phyloP scores from a whole-genome alignment of 1,140 invertebrate species.

The Ceratina australensis region DNA sequence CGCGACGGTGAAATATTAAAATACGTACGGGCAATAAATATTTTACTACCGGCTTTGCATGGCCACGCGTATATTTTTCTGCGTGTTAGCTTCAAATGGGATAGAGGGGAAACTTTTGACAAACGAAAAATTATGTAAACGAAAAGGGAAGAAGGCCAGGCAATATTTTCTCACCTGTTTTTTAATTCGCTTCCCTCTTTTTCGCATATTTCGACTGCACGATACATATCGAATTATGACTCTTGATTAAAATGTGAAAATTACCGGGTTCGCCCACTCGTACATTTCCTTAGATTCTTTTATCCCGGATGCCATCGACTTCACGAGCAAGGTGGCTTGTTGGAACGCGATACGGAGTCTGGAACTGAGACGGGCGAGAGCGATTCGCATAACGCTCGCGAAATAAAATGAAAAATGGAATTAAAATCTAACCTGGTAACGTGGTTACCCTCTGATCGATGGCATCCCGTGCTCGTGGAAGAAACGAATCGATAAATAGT shows the following conservation, averaged over 20 bases:
- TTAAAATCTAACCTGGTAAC: background rate
- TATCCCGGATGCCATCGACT: background rate
- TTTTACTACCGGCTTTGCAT: background rate
- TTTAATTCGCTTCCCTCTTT: background rate
- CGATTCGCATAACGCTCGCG: background rate
- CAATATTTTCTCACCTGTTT: background rate
- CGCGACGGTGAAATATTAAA: constrained; percentile 6
- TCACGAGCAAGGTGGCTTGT: background rate
- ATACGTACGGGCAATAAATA: constrained; percentile 12
- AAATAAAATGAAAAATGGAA: background rate
- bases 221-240: constrained; percentile 14
- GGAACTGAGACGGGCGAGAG: background rate
- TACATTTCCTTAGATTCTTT: background rate
- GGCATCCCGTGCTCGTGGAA: no score
- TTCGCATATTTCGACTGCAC: background rate
- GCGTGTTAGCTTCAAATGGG: background rate
- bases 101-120: background rate
- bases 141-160: background rate
- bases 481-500: background rate
- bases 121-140: background rate
- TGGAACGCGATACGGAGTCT: background rate
- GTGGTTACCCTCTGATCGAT: background rate
- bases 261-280: background rate
- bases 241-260: constrained; percentile 30
- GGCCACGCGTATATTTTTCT: background rate